Percentiles rank a stretch among this genome's conserved stretches.
These are phyloP conservation scores for Lophura nycthemera DNA, from an alignment of 2,113 vertebrate genomes.

Conservation along the genomic window DNA sequence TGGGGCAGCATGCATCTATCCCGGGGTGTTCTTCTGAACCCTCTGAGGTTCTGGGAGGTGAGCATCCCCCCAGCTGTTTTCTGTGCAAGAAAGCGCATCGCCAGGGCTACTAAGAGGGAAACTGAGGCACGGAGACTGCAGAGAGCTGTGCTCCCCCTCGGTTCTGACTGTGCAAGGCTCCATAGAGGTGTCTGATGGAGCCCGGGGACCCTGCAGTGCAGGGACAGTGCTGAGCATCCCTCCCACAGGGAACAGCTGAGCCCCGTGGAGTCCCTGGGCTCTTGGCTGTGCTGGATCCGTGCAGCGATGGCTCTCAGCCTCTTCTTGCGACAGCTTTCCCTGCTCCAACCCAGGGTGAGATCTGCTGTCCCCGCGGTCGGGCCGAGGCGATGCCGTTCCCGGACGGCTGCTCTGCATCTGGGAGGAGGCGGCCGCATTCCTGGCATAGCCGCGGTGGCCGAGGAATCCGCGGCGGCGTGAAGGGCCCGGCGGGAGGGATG, in stretches of 20 bases:
- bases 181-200: not conserved
- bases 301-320: not conserved
- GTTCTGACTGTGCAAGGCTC: too few relatives aligned
- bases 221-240: not conserved
- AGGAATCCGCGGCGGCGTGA: conserved; percentile 32
- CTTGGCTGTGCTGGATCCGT: not conserved
- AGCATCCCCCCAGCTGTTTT: not conserved
- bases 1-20: accelerated
- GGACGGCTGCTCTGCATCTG: conserved; percentile 65
- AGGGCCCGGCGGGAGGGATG: not conserved
- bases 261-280: accelerated
- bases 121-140: not conserved
- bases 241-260: not conserved
- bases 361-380: accelerated
- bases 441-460: conserved; percentile 63
- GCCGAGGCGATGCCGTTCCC: not conserved
- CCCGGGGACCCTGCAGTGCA: not conserved
- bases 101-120: not conserved
- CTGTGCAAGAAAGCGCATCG: not conserved
- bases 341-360: not conserved
- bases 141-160: not conserved
- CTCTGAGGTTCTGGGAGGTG: accelerated
- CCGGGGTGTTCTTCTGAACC: not conserved
- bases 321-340: not conserved
- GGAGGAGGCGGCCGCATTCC: conserved; percentile 61